Evolutionary conservation across 2,888 invertebrate species (phyloP).

Genomic region (Rhagonycha fulva): DNA sequence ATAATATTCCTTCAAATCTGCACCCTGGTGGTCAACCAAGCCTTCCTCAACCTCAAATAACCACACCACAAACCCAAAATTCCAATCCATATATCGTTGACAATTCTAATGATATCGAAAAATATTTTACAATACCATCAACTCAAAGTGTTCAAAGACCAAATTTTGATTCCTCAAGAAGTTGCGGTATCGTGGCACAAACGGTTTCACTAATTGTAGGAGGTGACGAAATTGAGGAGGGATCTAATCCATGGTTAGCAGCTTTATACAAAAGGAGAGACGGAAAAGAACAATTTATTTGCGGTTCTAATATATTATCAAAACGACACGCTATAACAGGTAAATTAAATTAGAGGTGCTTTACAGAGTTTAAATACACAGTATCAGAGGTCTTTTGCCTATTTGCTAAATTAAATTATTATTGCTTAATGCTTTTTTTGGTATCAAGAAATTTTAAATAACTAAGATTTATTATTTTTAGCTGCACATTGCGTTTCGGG

Average conservation of each 20-base stretch:
- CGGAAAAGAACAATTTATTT: slow-evolving; percentile 48
- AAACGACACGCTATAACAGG: slow-evolving; percentile 49
- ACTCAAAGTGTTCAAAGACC: no score
- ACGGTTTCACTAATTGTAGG: slow-evolving; percentile 47
- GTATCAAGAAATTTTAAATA: neutral
- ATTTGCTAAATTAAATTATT: no score
- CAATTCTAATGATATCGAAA: neutral
- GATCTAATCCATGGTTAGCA: slow-evolving; percentile 52
- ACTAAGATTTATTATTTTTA: slow-evolving; percentile 27
- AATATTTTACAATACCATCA: no score
- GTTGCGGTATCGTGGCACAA: slow-evolving; percentile 45
- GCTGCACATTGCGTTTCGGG: slow-evolving; percentile 48
- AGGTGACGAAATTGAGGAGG: slow-evolving; percentile 41
- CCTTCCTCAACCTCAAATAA: no score
- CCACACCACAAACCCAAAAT: no score
- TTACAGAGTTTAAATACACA: no score
- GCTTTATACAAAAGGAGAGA: slow-evolving; percentile 48
- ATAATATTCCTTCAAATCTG: neutral
- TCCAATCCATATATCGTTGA: no score
- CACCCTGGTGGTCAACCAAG: neutral
- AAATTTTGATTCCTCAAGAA: slow-evolving; percentile 22
- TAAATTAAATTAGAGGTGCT: slow-evolving; percentile 23
- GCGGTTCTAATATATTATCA: slow-evolving; percentile 50
- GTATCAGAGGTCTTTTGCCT: no score
- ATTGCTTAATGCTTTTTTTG: no score